Conservation (phyloP, 2,888 invertebrate species). For the Tanypteryx hageni region DNA sequence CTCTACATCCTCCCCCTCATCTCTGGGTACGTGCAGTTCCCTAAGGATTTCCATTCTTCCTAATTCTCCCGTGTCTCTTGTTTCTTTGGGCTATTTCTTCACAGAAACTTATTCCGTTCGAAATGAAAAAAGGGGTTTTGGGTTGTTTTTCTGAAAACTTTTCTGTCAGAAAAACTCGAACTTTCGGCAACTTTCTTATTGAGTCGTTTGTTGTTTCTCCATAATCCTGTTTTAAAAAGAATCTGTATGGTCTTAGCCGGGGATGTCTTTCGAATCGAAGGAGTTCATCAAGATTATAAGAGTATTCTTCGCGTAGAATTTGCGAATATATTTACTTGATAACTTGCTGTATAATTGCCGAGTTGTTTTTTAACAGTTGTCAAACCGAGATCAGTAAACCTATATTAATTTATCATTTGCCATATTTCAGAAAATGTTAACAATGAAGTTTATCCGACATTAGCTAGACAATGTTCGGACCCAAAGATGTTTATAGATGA, state of each 20-base stretch:
- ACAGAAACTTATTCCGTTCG: constrained; percentile 11
- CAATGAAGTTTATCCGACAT: no score
- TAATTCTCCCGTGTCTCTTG: not conserved
- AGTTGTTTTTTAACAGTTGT: no score
- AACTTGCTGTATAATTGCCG: no score
- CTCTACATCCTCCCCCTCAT: not conserved
- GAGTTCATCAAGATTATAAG: not conserved
- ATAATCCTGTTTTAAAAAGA: not conserved
- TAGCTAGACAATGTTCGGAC: no score
- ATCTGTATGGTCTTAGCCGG: not conserved
- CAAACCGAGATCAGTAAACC: no score
- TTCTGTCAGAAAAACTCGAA: not conserved
- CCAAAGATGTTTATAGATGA: no score
- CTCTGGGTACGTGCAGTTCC: not conserved
- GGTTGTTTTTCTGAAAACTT: not conserved
- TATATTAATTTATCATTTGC: no score
- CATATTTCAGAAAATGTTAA: no score
- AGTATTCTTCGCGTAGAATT: not conserved
- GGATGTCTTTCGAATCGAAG: not conserved
- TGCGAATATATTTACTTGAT: not conserved
- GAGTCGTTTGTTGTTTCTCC: not conserved
- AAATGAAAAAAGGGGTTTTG: not conserved
- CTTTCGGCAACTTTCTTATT: not conserved
- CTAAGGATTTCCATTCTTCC: not conserved
- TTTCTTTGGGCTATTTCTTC: not conserved